Percentiles rank a stretch among this genome's conserved stretches.
Evolutionary conservation across 2,797 vertebrate genomes (phyloP).

Genomic region (Centropyge bicolor): DNA sequence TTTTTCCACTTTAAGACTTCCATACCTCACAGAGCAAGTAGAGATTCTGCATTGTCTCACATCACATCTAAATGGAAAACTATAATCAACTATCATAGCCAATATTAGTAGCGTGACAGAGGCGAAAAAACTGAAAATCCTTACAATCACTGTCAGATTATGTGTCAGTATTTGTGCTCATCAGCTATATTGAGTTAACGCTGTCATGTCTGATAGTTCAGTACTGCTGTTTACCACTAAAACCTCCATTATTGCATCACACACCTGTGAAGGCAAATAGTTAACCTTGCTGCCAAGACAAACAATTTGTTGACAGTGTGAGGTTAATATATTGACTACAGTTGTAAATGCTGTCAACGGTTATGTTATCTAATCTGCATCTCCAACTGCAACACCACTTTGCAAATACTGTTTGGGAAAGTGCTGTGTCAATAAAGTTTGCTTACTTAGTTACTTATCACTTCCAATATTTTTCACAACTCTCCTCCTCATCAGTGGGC

Average conservation of each 20-base stretch:
- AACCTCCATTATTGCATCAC: not conserved
- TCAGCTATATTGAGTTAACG: not conserved
- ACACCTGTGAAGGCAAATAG: slow-evolving; percentile 9
- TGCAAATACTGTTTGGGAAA: slow-evolving; percentile 3
- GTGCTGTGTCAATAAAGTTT: slow-evolving; percentile 14
- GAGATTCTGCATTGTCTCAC: no score
- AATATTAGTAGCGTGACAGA: not conserved
- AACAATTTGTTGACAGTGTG: slow-evolving; percentile 28
- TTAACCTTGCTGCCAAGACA: slow-evolving; percentile 17
- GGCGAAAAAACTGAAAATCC: not conserved
- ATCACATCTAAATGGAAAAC: not conserved
- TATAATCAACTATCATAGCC: not conserved
- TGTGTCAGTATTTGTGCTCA: not conserved
- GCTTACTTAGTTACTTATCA: not conserved
- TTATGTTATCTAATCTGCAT: slow-evolving; percentile 1
- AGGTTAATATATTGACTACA: not conserved
- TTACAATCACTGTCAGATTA: not conserved
- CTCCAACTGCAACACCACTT: no score
- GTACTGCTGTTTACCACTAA: not conserved
- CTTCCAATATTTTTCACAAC: not conserved
- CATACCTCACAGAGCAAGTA: no score
- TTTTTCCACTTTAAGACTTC: no score
- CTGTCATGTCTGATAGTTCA: not conserved
- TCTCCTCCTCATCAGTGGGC: not conserved
- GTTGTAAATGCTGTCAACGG: slow-evolving; percentile 6